Percentiles rank a stretch among this genome's conserved stretches.
phyloP scores from a whole-genome alignment of 2,888 invertebrate species.

The Cephus sareptanus region DNA sequence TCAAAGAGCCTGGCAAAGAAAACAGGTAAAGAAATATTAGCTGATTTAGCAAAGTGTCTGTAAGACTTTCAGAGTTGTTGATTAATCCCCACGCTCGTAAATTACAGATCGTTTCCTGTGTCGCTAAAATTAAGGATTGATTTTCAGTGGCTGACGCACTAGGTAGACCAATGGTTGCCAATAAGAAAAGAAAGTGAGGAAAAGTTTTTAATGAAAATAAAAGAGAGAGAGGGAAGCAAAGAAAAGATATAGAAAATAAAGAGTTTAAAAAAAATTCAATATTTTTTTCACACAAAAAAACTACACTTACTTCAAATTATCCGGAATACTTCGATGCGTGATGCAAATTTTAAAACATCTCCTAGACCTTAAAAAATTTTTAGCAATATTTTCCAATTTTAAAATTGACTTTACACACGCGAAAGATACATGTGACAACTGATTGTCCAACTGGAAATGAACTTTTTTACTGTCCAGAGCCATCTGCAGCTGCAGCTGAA shows the following conservation, averaged over 20 bases:
- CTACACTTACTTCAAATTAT: neutral
- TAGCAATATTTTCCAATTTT: neutral
- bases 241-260: neutral
- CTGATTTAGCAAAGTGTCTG: too few relatives aligned
- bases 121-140: too few relatives aligned
- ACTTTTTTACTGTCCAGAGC: neutral
- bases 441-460: neutral
- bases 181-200: neutral
- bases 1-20: too few relatives aligned
- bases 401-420: neutral
- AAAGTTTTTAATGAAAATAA: neutral
- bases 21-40: too few relatives aligned
- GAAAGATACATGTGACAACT: neutral
- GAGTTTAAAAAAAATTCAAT: too few relatives aligned
- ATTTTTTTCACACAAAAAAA: too few relatives aligned
- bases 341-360: neutral
- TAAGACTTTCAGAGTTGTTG: too few relatives aligned
- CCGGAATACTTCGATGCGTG: neutral
- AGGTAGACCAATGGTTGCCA: neutral
- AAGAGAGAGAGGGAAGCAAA: neutral
- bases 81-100: too few relatives aligned
- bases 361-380: neutral
- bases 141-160: neutral
- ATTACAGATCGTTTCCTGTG: too few relatives aligned
- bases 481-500: neutral